phyloP scores from a whole-genome alignment of 2,113 vertebrate genomes.

The Aleadryas rufinucha region DNA sequence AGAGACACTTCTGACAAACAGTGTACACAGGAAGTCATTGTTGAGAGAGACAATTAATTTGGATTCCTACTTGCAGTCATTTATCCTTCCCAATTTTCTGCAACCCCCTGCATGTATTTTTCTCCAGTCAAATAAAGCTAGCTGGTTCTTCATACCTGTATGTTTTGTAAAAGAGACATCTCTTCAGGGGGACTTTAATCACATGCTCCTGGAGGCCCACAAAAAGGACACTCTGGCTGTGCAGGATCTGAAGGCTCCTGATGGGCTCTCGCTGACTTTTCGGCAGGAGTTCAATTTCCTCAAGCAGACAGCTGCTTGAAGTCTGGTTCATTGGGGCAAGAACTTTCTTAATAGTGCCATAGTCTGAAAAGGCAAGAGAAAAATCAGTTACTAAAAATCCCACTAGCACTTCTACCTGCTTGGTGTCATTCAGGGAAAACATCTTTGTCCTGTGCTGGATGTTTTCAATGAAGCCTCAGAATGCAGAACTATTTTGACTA shows the following conservation, averaged over 20 bases:
- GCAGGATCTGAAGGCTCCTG: slow-evolving; percentile 89
- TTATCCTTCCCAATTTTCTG: neutral
- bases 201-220: slow-evolving; percentile 91
- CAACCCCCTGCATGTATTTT: neutral
- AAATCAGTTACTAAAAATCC: neutral
- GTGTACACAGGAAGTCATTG: neutral
- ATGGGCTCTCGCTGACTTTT: slow-evolving; percentile 81
- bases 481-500: neutral
- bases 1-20: neutral
- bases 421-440: neutral
- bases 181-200: slow-evolving; percentile 91
- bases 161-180: slow-evolving; percentile 88
- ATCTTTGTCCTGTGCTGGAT: neutral
- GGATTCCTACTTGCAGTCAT: neutral
- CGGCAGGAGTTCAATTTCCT: slow-evolving; percentile 91
- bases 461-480: neutral
- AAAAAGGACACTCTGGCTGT: slow-evolving; percentile 91
- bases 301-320: slow-evolving; percentile 87
- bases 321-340: slow-evolving; percentile 87
- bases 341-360: slow-evolving; percentile 94
- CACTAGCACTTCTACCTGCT: neutral
- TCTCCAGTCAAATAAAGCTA: neutral
- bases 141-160: slow-evolving; percentile 77
- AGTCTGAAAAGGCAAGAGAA: slow-evolving; percentile 75
- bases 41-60: neutral